These are phyloP conservation scores for Anneissia japonica DNA, from an alignment of 35 echinoderm and acorn worm species.

Conservation along the genomic window DNA sequence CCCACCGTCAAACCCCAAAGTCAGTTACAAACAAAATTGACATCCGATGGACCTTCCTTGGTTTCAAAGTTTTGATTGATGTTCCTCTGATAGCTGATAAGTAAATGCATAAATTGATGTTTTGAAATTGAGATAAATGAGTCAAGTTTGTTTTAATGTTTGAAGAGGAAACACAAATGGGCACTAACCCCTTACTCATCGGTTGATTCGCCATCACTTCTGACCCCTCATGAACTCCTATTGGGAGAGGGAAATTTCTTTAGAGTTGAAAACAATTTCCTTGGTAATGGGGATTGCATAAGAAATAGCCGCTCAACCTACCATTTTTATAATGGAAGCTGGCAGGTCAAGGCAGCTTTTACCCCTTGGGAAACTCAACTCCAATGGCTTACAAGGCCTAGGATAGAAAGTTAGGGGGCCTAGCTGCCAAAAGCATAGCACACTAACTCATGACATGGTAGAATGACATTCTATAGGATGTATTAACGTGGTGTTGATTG, in stretches of 20 bases:
- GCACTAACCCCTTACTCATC: neutral
- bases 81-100: neutral
- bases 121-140: neutral
- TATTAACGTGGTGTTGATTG: neutral
- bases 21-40: neutral
- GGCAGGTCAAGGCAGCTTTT: neutral
- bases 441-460: neutral
- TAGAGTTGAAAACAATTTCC: constrained; percentile 1
- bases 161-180: neutral
- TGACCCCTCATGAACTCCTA: neutral
- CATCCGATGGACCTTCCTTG: neutral
- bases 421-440: neutral
- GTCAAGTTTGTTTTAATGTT: neutral
- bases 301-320: neutral
- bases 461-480: neutral
- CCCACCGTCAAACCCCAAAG: neutral
- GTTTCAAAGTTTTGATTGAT: neutral
- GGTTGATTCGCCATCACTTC: neutral
- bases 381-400: neutral
- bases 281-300: neutral
- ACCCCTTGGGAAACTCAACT: neutral
- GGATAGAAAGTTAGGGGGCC: neutral
- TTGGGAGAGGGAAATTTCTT: neutral
- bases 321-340: neutral
- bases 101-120: neutral